These are phyloP conservation scores for Dasypogon diadema DNA, from an alignment of 2,888 invertebrate genomes.

Conservation along the genomic window DNA sequence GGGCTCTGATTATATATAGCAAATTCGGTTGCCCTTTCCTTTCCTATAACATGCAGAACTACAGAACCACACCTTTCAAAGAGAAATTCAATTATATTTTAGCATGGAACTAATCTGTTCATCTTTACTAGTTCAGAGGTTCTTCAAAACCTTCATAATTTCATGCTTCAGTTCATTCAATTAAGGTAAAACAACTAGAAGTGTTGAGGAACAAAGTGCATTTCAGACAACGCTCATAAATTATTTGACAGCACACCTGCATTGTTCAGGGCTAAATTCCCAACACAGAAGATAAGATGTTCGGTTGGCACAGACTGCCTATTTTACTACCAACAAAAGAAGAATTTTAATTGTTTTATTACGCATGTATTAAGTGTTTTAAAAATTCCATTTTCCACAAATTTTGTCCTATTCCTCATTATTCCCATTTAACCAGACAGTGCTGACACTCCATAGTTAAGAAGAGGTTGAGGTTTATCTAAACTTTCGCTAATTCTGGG, in stretches of 20 bases:
- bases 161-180: constrained; percentile 39
- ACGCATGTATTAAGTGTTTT: constrained; percentile 5
- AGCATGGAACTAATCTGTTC: constrained; percentile 23
- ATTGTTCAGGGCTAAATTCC: constrained; percentile 1
- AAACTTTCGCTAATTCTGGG: background rate
- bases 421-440: background rate
- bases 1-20: too few species aligned
- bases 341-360: constrained; percentile 34
- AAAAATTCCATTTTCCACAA: background rate
- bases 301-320: background rate
- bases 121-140: constrained; percentile 17
- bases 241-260: constrained; percentile 4
- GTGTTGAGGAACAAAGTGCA: constrained; percentile 22
- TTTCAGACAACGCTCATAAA: constrained; percentile 29
- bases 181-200: constrained; percentile 20
- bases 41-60: too few species aligned
- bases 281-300: background rate
- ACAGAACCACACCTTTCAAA: background rate
- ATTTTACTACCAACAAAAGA: background rate
- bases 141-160: constrained; percentile 36
- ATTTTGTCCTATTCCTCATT: background rate
- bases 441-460: background rate
- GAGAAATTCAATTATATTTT: constrained; percentile 24
- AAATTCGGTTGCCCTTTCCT: too few species aligned
- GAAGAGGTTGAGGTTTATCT: too few species aligned